phyloP scores from a whole-genome alignment of 2,888 invertebrate genomes.

The Hyposoter dolosus region DNA sequence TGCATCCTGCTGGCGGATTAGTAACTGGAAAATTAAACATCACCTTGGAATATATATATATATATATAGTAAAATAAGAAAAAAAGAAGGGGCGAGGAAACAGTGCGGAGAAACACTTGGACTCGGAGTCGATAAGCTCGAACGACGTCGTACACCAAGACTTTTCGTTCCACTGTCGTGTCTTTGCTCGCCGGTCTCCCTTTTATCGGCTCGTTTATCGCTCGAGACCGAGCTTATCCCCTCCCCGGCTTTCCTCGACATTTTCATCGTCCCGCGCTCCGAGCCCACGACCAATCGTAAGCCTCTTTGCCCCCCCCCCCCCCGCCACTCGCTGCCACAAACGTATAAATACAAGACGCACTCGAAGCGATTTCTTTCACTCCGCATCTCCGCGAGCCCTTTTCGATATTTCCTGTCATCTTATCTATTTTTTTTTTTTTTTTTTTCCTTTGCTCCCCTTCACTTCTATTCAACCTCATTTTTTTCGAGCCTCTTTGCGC shows the following conservation, averaged over 20 bases:
- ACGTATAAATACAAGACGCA: background rate
- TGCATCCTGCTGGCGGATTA: slow-evolving; percentile 30
- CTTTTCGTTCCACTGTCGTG: slow-evolving; percentile 46
- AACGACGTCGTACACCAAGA: slow-evolving; percentile 25
- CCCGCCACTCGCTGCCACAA: background rate
- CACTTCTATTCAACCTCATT: background rate
- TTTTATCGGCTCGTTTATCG: slow-evolving; percentile 49
- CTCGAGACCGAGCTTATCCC: slow-evolving; percentile 38
- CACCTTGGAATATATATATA: background rate
- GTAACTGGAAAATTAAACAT: slow-evolving; percentile 56
- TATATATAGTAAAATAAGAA: background rate
- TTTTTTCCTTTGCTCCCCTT: background rate
- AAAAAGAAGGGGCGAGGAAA: background rate
- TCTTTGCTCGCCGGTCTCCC: slow-evolving; percentile 17
- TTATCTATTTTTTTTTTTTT: background rate
- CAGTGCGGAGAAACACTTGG: background rate
- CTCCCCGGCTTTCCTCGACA: background rate
- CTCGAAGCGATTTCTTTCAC: slow-evolving; percentile 22
- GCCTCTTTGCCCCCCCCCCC: background rate
- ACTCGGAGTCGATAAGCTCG: slow-evolving; percentile 42
- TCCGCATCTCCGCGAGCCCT: slow-evolving; percentile 10
- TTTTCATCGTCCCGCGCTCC: background rate
- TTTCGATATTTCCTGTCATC: slow-evolving; percentile 9
- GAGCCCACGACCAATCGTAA: slow-evolving; percentile 8
- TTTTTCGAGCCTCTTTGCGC: background rate